A percentile compares a stretch with the other conserved stretches of the same genome.
Conservation (phyloP, 1,140 invertebrate species). For the Asobara japonica region DNA sequence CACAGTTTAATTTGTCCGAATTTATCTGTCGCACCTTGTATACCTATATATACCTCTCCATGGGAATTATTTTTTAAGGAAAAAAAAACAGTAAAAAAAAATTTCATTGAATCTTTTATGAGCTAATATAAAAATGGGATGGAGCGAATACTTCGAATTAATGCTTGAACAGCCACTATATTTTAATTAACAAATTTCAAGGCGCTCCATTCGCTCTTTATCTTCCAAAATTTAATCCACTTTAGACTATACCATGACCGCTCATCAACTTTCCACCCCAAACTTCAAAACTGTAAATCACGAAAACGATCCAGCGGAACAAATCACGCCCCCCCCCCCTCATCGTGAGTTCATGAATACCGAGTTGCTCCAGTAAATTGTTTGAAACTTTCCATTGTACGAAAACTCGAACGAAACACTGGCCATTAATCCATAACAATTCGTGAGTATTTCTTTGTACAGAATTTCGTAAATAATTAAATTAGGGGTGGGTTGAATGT, state of each 20-base stretch:
- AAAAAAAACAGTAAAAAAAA: too few species aligned
- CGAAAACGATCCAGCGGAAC: not conserved
- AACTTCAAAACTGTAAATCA: not conserved
- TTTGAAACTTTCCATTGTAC: not conserved
- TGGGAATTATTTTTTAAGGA: too few species aligned
- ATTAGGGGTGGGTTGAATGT: too few species aligned
- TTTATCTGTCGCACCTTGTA: too few species aligned
- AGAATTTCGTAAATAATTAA: too few species aligned
- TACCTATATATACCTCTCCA: too few species aligned
- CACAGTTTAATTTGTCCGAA: too few species aligned
- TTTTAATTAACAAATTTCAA: not conserved
- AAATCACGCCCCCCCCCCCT: not conserved
- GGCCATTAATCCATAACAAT: not conserved
- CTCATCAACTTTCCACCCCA: not conserved
- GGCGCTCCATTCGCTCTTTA: not conserved
- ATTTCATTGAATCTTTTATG: too few species aligned
- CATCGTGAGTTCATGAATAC: too few species aligned
- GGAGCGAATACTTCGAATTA: too few species aligned
- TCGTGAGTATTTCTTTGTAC: not conserved
- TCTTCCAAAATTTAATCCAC: not conserved
- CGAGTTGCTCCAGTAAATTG: not conserved
- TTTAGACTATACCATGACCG: not conserved
- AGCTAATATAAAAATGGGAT: too few species aligned
- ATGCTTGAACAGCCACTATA: too few species aligned
- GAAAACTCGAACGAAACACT: not conserved